Conservation (phyloP, 2,113 vertebrate species). For the Misgurnus mizolepis region DNA sequence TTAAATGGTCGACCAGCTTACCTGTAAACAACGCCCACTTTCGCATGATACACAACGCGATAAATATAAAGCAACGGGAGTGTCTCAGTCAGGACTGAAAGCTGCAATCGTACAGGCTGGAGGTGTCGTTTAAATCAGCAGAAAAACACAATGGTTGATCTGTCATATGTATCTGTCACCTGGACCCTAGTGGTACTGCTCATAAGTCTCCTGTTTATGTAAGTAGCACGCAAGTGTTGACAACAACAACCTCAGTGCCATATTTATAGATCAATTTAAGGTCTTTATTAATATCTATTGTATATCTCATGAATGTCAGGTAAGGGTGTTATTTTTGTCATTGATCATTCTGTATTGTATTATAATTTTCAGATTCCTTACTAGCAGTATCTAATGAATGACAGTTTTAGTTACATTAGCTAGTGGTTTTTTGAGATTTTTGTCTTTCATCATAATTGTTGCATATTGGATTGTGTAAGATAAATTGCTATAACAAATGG, state of each 20-base stretch:
- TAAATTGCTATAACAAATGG: too few species aligned
- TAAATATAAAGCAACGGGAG: not conserved
- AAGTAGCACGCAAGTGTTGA: constrained; percentile 30
- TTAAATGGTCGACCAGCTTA: not conserved
- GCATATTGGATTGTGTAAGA: too few species aligned
- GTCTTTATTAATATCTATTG: not conserved
- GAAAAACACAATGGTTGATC: constrained; percentile 29
- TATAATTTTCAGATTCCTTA: too few species aligned
- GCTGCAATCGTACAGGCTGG: not conserved
- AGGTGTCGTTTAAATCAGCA: too few species aligned
- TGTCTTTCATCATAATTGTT: too few species aligned
- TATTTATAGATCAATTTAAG: not conserved
- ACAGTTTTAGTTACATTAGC: too few species aligned
- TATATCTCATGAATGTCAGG: too few species aligned
- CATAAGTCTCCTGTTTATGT: constrained; percentile 49
- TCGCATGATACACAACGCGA: not conserved
- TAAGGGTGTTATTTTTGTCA: too few species aligned
- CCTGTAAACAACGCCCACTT: not conserved
- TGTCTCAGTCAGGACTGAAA: not conserved
- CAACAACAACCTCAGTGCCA: too few species aligned
- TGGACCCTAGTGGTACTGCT: constrained; percentile 50
- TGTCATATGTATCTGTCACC: constrained; percentile 47
- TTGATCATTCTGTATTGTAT: not conserved
- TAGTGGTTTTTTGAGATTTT: too few species aligned
- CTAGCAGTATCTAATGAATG: too few species aligned